phyloP scores from a whole-genome alignment of 53 echinoderm and acorn worm species.

The Echinarachnius parma region DNA sequence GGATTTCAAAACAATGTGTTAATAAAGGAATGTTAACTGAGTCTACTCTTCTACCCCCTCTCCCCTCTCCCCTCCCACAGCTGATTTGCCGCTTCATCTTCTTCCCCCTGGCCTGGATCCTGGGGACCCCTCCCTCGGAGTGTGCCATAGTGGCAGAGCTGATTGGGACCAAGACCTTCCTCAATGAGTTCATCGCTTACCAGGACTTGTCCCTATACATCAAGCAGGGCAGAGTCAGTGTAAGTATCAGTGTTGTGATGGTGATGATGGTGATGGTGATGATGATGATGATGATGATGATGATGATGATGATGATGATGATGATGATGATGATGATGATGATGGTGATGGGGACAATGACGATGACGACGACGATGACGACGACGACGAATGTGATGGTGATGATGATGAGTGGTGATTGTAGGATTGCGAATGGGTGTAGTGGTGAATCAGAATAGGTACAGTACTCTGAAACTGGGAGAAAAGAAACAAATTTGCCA shows the following conservation, averaged over 20 bases:
- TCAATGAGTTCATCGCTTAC: conserved; percentile 94
- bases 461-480: too few relatives aligned
- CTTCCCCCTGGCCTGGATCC: conserved; percentile 90
- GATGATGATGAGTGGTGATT: conserved; percentile 1
- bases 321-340: not conserved
- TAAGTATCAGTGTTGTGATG: conserved; percentile 44
- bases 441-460: too few relatives aligned
- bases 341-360: not conserved
- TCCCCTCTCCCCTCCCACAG: conserved; percentile 30
- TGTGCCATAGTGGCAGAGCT: conserved; percentile 80
- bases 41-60: too few relatives aligned
- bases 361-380: too few relatives aligned
- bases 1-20: too few relatives aligned
- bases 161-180: conserved; percentile 82
- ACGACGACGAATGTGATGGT: too few relatives aligned
- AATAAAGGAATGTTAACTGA: too few relatives aligned
- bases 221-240: conserved; percentile 52
- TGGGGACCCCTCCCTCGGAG: conserved; percentile 68
- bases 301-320: conserved; percentile 1
- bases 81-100: conserved; percentile 79
- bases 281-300: conserved; percentile 1
- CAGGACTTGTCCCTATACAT: conserved; percentile 48
- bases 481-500: too few relatives aligned
- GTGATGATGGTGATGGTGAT: not conserved
- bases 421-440: too few relatives aligned